Evolutionary conservation across 2,113 vertebrate species (phyloP), one percentile per base, ranked within the genome.

Genomic region (Parus major): DNA sequence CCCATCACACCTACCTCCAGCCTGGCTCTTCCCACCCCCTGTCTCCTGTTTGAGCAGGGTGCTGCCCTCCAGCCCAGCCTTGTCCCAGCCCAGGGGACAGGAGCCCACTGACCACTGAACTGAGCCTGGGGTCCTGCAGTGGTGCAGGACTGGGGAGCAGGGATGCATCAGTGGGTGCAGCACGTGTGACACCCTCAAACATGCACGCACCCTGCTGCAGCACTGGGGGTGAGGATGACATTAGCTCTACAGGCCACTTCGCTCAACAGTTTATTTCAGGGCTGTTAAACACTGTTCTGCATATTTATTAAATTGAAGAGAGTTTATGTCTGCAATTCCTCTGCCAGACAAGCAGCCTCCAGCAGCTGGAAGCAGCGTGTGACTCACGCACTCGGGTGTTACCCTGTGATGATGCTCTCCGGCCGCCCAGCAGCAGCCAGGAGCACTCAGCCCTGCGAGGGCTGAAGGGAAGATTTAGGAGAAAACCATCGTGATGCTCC

Each of bases 201-300:
- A 25, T 0, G 2, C 36, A 2, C 1, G 2, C 59, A 16, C 41
- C 35, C 1, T 1, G 52, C 35, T 9, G 83, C 0, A 1, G 65
- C 5, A 0, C 25, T 2, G 5, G 69, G 59, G 70, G 15, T 14
- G n/a, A 2, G 0, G 49, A 2, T 24, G 66, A 23, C 47, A 18
- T n/a, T 4, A 24, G n/a, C n/a, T 66, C 72, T 12, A 1, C 1
- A 21, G 57, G 21, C 68, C 56, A 36, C 10, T 2, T 6, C 2
- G 5, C 7, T 21, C 82, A 39, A 25, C 63, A 44, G 79, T 60
- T 95, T 75, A 55, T 84, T 82, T 60, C 92, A 68, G 94, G 91
- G 88, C 95, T 71, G 69, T 88, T 82, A 79, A 75, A 64, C 9
- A 1, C 59, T 64, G 75, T 8, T 97, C 70, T 72, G 90, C 69